Percentiles rank a stretch among this genome's conserved stretches.
Conservation (phyloP, 2,797 vertebrate genomes). For the Siniperca undulata region DNA sequence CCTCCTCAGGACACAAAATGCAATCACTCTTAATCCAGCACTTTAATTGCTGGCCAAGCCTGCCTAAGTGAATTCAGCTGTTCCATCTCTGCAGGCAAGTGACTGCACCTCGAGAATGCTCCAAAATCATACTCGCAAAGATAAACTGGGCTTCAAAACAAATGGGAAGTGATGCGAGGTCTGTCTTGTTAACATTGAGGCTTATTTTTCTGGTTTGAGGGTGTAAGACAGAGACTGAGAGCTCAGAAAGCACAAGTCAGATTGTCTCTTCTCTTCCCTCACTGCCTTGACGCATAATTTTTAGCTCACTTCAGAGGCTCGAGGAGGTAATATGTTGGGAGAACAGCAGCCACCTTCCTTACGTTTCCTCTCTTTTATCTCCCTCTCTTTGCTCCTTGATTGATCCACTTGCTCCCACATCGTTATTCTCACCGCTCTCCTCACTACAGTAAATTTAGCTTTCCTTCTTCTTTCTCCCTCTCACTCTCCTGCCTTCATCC, state of each 20-base stretch:
- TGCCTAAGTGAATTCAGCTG: slow-evolving; percentile 83
- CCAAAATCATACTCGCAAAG: slow-evolving; percentile 53
- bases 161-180: slow-evolving; percentile 52
- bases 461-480: slow-evolving; percentile 38
- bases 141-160: slow-evolving; percentile 67
- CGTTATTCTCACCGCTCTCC: slow-evolving; percentile 58
- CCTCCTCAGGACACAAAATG: slow-evolving; percentile 85
- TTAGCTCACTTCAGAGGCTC: slow-evolving; percentile 35
- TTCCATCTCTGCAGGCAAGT: slow-evolving; percentile 72
- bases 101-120: slow-evolving; percentile 56
- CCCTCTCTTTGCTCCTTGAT: slow-evolving; percentile 56
- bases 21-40: slow-evolving; percentile 85
- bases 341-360: slow-evolving; percentile 45
- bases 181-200: slow-evolving; percentile 31
- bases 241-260: neutral
- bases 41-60: slow-evolving; percentile 85
- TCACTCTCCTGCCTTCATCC: slow-evolving; percentile 55
- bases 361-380: slow-evolving; percentile 58
- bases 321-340: slow-evolving; percentile 34
- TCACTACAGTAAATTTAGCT: slow-evolving; percentile 47
- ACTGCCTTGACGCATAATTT: slow-evolving; percentile 40
- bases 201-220: slow-evolving; percentile 49
- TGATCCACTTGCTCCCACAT: slow-evolving; percentile 64
- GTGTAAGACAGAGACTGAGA: slow-evolving; percentile 31
- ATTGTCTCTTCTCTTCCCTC: slow-evolving; percentile 27